Evolutionary conservation across 2,888 invertebrate genomes (phyloP).

Genomic region (Drosophila merina): DNA sequence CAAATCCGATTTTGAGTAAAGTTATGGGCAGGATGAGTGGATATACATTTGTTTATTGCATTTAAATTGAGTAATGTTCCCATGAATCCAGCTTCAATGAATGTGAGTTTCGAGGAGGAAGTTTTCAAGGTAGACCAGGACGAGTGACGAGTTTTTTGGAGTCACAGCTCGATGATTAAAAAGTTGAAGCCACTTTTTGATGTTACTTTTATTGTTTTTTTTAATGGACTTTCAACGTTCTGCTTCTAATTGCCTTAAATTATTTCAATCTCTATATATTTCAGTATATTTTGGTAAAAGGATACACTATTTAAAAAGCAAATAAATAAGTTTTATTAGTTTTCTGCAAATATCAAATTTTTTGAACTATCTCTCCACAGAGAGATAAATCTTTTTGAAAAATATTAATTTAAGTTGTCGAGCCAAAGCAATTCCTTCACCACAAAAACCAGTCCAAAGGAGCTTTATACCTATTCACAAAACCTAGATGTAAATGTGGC

Average conservation of each 20-base stretch:
- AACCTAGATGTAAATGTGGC: constrained; percentile 4
- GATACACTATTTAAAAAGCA: too few relatives aligned
- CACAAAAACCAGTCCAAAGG: background rate
- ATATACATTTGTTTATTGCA: constrained; percentile 36
- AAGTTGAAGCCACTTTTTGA: background rate
- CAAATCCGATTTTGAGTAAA: constrained; percentile 41
- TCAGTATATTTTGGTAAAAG: too few relatives aligned
- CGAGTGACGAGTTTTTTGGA: background rate
- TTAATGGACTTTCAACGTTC: constrained; percentile 14
- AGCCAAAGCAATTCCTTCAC: background rate
- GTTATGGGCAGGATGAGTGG: constrained; percentile 4
- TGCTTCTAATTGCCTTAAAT: background rate
- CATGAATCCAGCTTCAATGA: background rate
- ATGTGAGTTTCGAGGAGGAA: background rate
- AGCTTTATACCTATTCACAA: constrained; percentile 2
- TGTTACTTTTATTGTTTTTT: constrained; percentile 13
- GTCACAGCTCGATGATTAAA: constrained; percentile 1
- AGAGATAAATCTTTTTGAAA: background rate
- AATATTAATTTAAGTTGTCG: background rate
- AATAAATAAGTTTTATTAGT: background rate
- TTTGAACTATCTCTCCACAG: background rate
- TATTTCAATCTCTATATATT: background rate
- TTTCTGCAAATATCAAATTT: background rate
- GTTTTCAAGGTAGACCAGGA: background rate
- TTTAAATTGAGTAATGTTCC: constrained; percentile 28